Evolutionary conservation across 2,113 vertebrate genomes (phyloP).

Genomic region (Hylia prasina): DNA sequence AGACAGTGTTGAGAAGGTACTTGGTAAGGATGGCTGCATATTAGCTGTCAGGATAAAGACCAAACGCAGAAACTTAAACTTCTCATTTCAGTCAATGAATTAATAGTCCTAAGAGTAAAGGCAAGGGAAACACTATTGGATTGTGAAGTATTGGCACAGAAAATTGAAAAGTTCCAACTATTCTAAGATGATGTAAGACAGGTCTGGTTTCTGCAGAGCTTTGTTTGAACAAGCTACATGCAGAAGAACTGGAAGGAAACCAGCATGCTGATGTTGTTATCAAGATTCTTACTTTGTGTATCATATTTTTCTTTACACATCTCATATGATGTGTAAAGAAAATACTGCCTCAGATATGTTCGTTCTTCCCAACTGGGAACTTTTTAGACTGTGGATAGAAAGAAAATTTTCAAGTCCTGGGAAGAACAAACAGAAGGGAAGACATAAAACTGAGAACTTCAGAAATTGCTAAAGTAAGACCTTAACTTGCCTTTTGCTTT

Average conservation of each 20-base stretch:
- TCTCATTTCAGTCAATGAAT: neutral
- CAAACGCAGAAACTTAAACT: neutral
- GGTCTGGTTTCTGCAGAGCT: neutral
- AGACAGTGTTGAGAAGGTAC: neutral
- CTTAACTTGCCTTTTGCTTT: neutral
- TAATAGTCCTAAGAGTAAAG: neutral
- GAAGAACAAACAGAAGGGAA: neutral
- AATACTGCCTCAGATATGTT: neutral
- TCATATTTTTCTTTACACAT: accelerated
- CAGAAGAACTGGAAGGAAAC: neutral
- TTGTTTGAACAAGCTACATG: neutral
- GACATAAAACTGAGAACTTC: neutral
- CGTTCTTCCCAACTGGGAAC: neutral
- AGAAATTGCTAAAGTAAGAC: neutral
- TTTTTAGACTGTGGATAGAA: neutral
- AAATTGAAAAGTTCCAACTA: neutral
- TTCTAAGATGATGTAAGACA: neutral
- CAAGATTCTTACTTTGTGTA: neutral
- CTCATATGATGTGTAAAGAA: neutral
- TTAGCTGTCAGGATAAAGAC: neutral
- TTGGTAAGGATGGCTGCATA: neutral
- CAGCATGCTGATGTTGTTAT: neutral
- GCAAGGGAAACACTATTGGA: neutral
- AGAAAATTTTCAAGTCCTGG: neutral
- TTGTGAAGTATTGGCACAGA: neutral